Evolutionary conservation across 1,140 invertebrate genomes (phyloP), one percentile per base, ranked within the genome.

Genomic region (Acyrthosiphon pisum): DNA sequence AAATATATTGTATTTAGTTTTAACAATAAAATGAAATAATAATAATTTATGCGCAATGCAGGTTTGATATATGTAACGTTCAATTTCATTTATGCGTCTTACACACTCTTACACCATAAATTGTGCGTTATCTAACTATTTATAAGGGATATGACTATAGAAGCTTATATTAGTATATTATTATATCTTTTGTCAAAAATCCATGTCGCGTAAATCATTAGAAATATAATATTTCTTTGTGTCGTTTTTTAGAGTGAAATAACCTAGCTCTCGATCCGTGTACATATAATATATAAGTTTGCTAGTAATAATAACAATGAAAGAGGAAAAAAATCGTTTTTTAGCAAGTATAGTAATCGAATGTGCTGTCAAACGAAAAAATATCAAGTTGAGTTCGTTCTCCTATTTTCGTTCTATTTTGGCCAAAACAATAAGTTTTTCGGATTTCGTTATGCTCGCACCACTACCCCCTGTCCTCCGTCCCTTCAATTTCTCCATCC

Each of bases 331-430:
- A 37, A 35, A 83, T 83, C 30, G 22, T 37, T 37, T 23, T 18
- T 68, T 53, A 53, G 76, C 8, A 20, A 20, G 76, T n/a, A 53
- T 22, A n/a, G 76, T 83, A 83, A 83, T 83, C 76, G 76, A 83
- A 83, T 83, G 76, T 83, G 76, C 22, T 83, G 76, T 83, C 35
- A 83, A 83, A 83, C 35, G 76, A 83, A 83, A 81, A 83, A 83
- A 83, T 83, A 20, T 37, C 76, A 37, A 83, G 35, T 37, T 18
- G 22, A 83, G 76, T 37, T 37, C 76, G 35, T 37, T 83, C 76
- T 83, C 11, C 14, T 53, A 22, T 53, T 53, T 53, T 22, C 50
- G 20, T 83, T 37, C n/a, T 37, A 83, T 37, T 83, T 83, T 83
- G 37, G 76, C 20, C n/a, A 83, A 83, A 83, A 83, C 76, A 83